Evolutionary conservation across 2,797 vertebrate species (phyloP).

Genomic region (Carapus acus): DNA sequence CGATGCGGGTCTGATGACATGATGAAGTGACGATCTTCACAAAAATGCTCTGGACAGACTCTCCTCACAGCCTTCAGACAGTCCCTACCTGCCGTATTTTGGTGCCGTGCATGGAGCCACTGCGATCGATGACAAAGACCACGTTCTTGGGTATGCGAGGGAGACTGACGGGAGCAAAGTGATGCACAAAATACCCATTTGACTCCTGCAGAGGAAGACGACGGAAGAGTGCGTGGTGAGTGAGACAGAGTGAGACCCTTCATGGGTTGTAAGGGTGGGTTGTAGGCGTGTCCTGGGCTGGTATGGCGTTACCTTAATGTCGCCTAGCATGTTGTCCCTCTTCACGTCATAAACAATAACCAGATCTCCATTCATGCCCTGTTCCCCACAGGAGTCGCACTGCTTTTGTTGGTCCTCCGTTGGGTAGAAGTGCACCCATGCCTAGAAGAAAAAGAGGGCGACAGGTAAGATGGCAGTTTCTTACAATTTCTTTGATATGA

Average conservation of each 20-base stretch:
- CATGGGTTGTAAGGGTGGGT: too few relatives aligned
- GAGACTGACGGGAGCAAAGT: constrained; percentile 70
- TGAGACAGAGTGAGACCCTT: background rate
- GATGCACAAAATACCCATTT: constrained; percentile 73
- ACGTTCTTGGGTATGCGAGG: constrained; percentile 72
- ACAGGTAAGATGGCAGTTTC: too few relatives aligned
- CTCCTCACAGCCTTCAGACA: too few relatives aligned
- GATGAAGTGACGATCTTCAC: too few relatives aligned
- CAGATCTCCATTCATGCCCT: constrained; percentile 72
- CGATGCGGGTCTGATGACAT: constrained; percentile 81
- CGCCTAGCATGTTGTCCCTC: constrained; percentile 56
- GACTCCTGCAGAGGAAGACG: constrained; percentile 44
- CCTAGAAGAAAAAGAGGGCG: constrained; percentile 60
- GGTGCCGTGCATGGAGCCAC: constrained; percentile 71
- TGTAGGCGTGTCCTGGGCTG: too few relatives aligned
- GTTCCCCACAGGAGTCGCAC: constrained; percentile 61
- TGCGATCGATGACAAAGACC: constrained; percentile 74
- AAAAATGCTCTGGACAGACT: too few relatives aligned
- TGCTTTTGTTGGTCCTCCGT: constrained; percentile 65
- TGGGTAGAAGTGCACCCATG: constrained; percentile 68
- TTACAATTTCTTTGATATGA: too few relatives aligned
- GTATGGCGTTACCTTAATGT: constrained; percentile 69
- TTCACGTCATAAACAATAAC: constrained; percentile 71
- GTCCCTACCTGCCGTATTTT: constrained; percentile 71
- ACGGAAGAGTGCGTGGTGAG: constrained; percentile 2